Conservation (phyloP, 2,113 vertebrate species). For the Neogale vison region DNA sequence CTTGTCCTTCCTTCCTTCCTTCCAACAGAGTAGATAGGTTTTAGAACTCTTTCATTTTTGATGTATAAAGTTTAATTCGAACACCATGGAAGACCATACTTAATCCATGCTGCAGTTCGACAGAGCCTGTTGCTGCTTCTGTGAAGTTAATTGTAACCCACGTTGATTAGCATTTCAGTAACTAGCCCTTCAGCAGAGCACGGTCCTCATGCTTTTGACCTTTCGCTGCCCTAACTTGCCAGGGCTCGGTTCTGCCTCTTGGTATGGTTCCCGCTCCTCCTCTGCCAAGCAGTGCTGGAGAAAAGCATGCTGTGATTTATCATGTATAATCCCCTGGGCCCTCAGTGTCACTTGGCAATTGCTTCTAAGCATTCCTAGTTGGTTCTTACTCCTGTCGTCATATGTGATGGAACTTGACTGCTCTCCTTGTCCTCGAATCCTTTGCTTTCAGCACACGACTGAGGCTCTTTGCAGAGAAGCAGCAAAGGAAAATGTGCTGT, state of each 20-base stretch:
- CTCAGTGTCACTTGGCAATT: not conserved
- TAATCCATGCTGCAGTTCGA: not conserved
- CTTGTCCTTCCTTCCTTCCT: not conserved
- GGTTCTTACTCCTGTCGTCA: not conserved
- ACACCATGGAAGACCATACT: not conserved
- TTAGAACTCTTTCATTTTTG: conserved; percentile 36
- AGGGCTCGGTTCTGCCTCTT: not conserved
- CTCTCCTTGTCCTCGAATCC: not conserved
- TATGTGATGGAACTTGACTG: not conserved
- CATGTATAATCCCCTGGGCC: not conserved
- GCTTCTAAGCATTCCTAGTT: not conserved
- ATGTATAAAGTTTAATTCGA: not conserved
- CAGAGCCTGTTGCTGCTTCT: not conserved
- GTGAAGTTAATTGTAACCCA: not conserved
- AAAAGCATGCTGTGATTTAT: not conserved
- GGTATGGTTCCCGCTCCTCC: not conserved
- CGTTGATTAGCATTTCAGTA: not conserved
- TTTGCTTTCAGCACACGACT: not conserved
- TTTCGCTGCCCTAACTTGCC: not conserved
- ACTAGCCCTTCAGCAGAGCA: not conserved
- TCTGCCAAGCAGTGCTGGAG: conserved; percentile 14
- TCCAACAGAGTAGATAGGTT: not conserved
- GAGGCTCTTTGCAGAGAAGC: not conserved
- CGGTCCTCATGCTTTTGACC: not conserved
- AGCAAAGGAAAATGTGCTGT: not conserved